Percentiles rank a stretch among this genome's conserved stretches.
These are phyloP conservation scores for Pollenia griseotomentosa DNA, from an alignment of 2,888 invertebrate genomes.

Conservation along the genomic window DNA sequence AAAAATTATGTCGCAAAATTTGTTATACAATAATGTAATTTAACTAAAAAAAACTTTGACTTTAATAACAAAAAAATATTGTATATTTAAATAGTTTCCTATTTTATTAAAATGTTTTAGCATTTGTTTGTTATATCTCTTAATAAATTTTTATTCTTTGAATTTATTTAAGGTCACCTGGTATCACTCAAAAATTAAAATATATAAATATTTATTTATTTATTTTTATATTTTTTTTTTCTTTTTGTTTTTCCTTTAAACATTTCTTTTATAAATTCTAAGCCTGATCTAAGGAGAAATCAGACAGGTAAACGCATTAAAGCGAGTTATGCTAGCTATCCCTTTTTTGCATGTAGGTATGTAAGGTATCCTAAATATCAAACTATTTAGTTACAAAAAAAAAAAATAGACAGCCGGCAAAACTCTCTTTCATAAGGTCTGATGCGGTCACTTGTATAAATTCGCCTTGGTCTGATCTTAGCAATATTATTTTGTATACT, in stretches of 20 bases:
- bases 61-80: constrained; percentile 5
- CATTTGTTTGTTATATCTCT: constrained; percentile 61
- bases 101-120: constrained; percentile 52
- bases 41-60: neutral
- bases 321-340: too few relatives aligned
- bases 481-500: constrained; percentile 29
- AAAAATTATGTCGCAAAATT: too few relatives aligned
- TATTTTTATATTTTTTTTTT: constrained; percentile 14
- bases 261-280: constrained; percentile 33
- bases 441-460: too few relatives aligned
- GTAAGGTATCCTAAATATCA: too few relatives aligned
- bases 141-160: constrained; percentile 76
- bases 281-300: neutral
- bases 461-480: constrained; percentile 51
- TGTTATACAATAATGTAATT: too few relatives aligned
- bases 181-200: constrained; percentile 83
- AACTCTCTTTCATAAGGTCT: too few relatives aligned
- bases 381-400: too few relatives aligned
- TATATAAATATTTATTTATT: constrained; percentile 66
- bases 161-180: constrained; percentile 83
- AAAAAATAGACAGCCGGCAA: too few relatives aligned
- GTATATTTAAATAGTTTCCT: constrained; percentile 39
- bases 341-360: too few relatives aligned
- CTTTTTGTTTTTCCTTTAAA: neutral
- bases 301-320: too few relatives aligned